phyloP scores from a whole-genome alignment of 2,113 vertebrate species.

The Polypterus bichir region DNA sequence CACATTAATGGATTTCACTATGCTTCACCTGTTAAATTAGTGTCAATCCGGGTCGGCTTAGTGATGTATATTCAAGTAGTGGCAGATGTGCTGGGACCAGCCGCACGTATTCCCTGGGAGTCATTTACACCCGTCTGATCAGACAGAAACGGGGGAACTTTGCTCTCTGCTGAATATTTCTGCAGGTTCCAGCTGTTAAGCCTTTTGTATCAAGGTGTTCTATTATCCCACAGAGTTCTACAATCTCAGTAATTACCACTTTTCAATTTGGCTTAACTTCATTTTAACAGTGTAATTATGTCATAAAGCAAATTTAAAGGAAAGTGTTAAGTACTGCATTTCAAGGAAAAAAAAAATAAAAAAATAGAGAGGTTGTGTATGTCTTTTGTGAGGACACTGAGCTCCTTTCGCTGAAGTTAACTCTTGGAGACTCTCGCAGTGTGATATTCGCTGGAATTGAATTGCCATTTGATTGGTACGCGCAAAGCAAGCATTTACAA shows the following conservation, averaged over 20 bases:
- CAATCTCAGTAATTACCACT: constrained; percentile 28
- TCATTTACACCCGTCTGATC: constrained; percentile 1
- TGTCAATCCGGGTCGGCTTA: constrained; percentile 20
- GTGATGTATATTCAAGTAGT: not conserved
- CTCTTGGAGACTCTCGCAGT: constrained; percentile 25
- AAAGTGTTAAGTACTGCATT: constrained; percentile 54
- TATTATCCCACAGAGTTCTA: constrained; percentile 18
- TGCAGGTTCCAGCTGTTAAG: not conserved
- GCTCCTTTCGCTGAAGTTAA: constrained; percentile 34
- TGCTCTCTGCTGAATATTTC: not conserved
- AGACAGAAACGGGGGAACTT: not conserved
- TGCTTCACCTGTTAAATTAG: constrained; percentile 9
- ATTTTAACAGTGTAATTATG: constrained; percentile 13
- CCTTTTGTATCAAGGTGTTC: constrained; percentile 1
- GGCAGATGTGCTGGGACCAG: not conserved
- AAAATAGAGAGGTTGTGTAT: constrained; percentile 65
- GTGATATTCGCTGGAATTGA: too few species aligned
- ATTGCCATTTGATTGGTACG: too few species aligned
- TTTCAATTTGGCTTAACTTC: constrained; percentile 37
- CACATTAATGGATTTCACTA: not conserved
- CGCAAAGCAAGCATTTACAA: too few species aligned
- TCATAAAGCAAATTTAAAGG: constrained; percentile 35
- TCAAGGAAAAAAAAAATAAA: constrained; percentile 51
- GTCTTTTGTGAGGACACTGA: constrained; percentile 63
- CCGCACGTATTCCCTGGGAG: not conserved